Conservation (phyloP, 1,140 invertebrate genomes). For the Plodia interpunctella region DNA sequence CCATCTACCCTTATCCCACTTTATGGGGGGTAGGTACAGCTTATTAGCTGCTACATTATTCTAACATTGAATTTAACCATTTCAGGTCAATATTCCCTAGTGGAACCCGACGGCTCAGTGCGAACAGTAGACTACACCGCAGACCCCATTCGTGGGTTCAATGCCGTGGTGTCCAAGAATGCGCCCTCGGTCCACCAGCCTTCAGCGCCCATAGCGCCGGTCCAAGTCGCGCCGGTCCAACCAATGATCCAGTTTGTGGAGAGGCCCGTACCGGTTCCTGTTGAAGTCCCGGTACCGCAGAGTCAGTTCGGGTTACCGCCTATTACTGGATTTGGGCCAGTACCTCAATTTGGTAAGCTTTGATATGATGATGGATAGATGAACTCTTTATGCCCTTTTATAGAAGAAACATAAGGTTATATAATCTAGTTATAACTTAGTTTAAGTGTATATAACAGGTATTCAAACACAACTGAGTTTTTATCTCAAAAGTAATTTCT, state of each 20-base stretch:
- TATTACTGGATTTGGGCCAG: neutral
- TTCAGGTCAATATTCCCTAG: slow-evolving; percentile 80
- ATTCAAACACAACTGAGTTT: no score
- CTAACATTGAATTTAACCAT: neutral
- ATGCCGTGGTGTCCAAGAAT: slow-evolving; percentile 78
- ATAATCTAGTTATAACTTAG: no score
- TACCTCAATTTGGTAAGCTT: neutral
- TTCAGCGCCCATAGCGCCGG: slow-evolving; percentile 28
- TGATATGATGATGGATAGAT: no score
- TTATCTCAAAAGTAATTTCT: no score
- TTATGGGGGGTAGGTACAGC: no score
- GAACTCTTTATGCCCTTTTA: no score
- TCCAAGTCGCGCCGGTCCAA: slow-evolving; percentile 32
- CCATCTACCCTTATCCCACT: no score
- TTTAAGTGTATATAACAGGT: no score
- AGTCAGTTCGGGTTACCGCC: neutral
- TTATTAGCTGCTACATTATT: no score
- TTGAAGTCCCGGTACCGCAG: slow-evolving; percentile 26
- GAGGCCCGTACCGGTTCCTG: slow-evolving; percentile 49
- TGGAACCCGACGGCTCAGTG: slow-evolving; percentile 83
- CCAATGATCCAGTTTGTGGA: slow-evolving; percentile 31
- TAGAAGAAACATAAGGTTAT: no score
- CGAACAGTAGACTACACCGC: slow-evolving; percentile 82
- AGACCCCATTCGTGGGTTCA: slow-evolving; percentile 78
- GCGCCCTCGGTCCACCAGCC: slow-evolving; percentile 73